Evolutionary conservation across 2,888 invertebrate genomes (phyloP).

Genomic region (Tachina lurida): DNA sequence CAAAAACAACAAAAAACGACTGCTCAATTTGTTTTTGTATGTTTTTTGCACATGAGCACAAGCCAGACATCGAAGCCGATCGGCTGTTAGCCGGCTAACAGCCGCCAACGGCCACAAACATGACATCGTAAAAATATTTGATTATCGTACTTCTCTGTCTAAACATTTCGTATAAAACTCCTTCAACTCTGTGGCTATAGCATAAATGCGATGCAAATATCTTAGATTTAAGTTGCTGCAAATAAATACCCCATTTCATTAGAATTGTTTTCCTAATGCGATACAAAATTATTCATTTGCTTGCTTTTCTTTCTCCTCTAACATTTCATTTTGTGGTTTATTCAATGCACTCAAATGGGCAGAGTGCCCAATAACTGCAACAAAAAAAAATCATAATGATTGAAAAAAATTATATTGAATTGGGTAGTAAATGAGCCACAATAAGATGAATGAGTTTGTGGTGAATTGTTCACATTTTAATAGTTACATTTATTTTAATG

Average conservation of each 20-base stretch:
- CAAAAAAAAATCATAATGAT: slow-evolving; percentile 9
- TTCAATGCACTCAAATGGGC: slow-evolving; percentile 43
- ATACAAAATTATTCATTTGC: slow-evolving; percentile 18
- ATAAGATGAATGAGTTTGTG: slow-evolving; percentile 33
- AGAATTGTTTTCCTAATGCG: neutral
- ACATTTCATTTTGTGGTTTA: slow-evolving; percentile 25
- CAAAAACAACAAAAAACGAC: no score
- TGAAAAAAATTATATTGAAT: slow-evolving; percentile 26
- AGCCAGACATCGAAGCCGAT: no score
- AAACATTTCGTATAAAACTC: neutral
- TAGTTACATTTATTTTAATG: slow-evolving; percentile 34
- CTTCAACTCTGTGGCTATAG: neutral
- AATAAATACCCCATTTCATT: neutral
- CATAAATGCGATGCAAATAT: neutral
- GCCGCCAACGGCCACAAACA: no score
- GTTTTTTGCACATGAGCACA: no score
- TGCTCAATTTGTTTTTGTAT: no score
- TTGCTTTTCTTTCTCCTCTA: neutral
- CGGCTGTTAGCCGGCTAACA: no score
- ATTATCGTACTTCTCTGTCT: neutral
- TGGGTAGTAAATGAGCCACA: slow-evolving; percentile 27
- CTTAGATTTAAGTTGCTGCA: neutral
- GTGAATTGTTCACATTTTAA: slow-evolving; percentile 44
- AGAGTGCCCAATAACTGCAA: slow-evolving; percentile 35
- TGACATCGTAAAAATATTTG: no score